phyloP scores from a whole-genome alignment of 2,113 vertebrate genomes.

The Empidonax alnorum region DNA sequence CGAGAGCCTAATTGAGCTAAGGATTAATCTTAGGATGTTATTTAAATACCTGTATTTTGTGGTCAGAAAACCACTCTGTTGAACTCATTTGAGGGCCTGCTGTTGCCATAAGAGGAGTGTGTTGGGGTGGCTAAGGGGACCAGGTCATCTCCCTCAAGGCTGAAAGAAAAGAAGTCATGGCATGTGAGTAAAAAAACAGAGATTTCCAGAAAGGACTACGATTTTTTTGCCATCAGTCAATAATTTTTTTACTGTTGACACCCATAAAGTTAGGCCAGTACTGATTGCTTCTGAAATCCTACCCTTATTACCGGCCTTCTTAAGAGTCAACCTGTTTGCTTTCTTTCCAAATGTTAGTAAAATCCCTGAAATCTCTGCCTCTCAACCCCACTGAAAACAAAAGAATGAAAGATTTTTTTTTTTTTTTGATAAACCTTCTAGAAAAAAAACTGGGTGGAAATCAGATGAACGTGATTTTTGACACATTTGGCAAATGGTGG shows the following conservation, averaged over 20 bases:
- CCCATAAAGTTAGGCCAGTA: not conserved
- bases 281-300: not conserved
- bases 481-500: not conserved
- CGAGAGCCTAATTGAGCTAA: not conserved
- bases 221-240: not conserved
- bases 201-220: not conserved
- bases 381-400: not conserved
- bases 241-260: not conserved
- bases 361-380: not conserved
- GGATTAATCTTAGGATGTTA: not conserved
- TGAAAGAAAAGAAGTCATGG: not conserved
- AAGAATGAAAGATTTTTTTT: not conserved
- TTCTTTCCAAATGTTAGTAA: not conserved
- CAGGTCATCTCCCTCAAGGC: not conserved
- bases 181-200: accelerated
- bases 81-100: not conserved
- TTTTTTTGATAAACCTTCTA: not conserved
- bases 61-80: not conserved
- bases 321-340: not conserved
- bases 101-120: not conserved
- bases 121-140: not conserved
- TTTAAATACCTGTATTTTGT: not conserved
- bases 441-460: not conserved
- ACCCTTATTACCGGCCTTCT: not conserved
- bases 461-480: not conserved